These are phyloP conservation scores for Cheilosia variabilis DNA, from an alignment of 2,888 invertebrate species.

Conservation along the genomic window DNA sequence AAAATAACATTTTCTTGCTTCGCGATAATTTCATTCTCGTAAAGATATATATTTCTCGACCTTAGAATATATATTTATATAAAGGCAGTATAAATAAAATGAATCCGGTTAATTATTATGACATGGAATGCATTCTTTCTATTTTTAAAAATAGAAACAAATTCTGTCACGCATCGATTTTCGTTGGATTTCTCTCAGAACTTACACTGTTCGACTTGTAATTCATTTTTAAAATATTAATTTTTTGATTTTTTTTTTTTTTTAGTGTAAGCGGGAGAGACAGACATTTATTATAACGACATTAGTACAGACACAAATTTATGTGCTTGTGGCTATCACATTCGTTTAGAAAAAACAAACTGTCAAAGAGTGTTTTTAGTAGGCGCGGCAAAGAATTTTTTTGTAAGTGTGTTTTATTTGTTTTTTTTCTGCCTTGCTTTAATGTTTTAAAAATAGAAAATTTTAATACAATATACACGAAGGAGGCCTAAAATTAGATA, in stretches of 20 bases:
- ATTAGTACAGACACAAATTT: slow-evolving; percentile 40
- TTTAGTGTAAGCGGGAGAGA: slow-evolving; percentile 28
- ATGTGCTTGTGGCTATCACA: slow-evolving; percentile 18
- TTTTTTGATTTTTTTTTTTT: slow-evolving; percentile 12
- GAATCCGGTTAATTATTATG: slow-evolving; percentile 37
- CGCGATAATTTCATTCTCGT: slow-evolving; percentile 8
- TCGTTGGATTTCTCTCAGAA: not conserved
- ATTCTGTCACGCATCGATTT: not conserved
- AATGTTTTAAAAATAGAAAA: not conserved
- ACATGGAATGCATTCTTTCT: slow-evolving; percentile 57
- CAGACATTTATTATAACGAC: slow-evolving; percentile 49
- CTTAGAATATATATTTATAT: not conserved
- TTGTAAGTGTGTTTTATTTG: not conserved
- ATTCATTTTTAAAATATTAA: not conserved
- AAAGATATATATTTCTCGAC: not conserved
- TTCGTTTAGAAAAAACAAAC: slow-evolving; percentile 7
- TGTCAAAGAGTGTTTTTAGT: slow-evolving; percentile 19
- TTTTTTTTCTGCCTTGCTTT: not conserved
- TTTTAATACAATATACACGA: not conserved
- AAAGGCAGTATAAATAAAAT: not conserved
- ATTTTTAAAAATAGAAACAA: slow-evolving; percentile 23
- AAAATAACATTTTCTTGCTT: not conserved
- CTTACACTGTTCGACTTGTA: not conserved
- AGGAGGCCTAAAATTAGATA: not conserved
- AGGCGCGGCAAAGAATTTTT: slow-evolving; percentile 7